Conservation (phyloP, 1,140 invertebrate genomes). For the Lordiphosa mommai region DNA sequence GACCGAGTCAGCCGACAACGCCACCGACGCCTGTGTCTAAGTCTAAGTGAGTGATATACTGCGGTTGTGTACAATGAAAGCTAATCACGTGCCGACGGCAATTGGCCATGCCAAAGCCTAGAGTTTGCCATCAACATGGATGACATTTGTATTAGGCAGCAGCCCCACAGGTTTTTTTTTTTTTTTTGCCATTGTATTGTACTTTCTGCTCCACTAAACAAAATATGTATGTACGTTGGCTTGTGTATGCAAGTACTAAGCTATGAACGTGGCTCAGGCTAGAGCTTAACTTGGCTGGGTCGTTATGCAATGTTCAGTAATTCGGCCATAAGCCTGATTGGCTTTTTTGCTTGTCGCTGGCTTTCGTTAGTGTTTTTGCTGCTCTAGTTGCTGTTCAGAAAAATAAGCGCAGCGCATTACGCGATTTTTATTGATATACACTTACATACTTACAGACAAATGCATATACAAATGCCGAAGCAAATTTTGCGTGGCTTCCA, state of each 20-base stretch:
- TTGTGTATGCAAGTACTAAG: background rate
- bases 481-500: background rate
- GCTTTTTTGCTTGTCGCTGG: constrained; percentile 47
- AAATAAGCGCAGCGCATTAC: constrained; percentile 23
- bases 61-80: constrained; percentile 40
- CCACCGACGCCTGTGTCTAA: too few relatives aligned
- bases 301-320: constrained; percentile 60
- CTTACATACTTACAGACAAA: constrained; percentile 1
- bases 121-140: constrained; percentile 20
- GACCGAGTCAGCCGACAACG: constrained; percentile 13
- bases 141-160: constrained; percentile 61
- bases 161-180: constrained; percentile 20
- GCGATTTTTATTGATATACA: constrained; percentile 24
- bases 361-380: constrained; percentile 21
- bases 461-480: background rate
- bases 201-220: constrained; percentile 67
- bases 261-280: background rate
- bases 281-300: constrained; percentile 18
- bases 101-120: constrained; percentile 48
- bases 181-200: constrained; percentile 27
- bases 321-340: constrained; percentile 61
- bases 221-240: constrained; percentile 25
- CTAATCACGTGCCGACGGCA: constrained; percentile 66
- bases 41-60: constrained; percentile 36
- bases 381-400: constrained; percentile 22